Evolutionary conservation across 53 echinoderm and acorn worm species (phyloP), one percentile per base, ranked within the genome.

Genomic region (Actinopyga echinites): DNA sequence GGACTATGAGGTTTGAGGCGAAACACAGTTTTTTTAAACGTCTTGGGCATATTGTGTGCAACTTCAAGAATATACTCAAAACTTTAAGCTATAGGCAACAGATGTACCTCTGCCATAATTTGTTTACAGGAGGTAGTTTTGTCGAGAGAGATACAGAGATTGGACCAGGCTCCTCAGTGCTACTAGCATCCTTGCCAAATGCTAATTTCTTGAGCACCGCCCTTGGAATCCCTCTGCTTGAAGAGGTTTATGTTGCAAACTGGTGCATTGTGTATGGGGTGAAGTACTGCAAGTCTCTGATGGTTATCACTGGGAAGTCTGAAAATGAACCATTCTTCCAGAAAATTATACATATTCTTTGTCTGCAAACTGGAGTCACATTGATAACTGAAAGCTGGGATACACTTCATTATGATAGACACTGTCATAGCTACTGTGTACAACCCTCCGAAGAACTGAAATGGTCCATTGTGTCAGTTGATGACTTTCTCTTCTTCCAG

Each of bases 161-260:
- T 33, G 78, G 78, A 6, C 78, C 78, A 54, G 78, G 78, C 1
- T 77, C 57, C 25, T 24, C 56, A 6, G 54, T 77, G 52, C 78
- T 55, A 1, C 25, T 77, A 13, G 78, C 78, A 6, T 49, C 78
- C 9, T 53, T 79, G 57, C 57, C 57, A 3, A 79, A 79, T 57
- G 19, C 57, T 20, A 79, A 30, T 15, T 79, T 79, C 31, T 26
- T 74, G 36, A 45, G 52, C 22, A 49, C 35, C 4, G 9, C 49
- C 28, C 74, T 74, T 3, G 36, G 57, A 33, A 59, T 79, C 6
- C 79, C 19, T n/a, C 21, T 79, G 30, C 36, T 88, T 85, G 87
- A 91, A 29, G 91, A 91, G 21, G 52, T 88, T 31, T 91, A 43
- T 66, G 31, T 91, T 49, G 85, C 91, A 26, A 40, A 88, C 33